These are phyloP conservation scores for Drosophila trichaetosa DNA, from an alignment of 2,888 invertebrate genomes.

Conservation along the genomic window DNA sequence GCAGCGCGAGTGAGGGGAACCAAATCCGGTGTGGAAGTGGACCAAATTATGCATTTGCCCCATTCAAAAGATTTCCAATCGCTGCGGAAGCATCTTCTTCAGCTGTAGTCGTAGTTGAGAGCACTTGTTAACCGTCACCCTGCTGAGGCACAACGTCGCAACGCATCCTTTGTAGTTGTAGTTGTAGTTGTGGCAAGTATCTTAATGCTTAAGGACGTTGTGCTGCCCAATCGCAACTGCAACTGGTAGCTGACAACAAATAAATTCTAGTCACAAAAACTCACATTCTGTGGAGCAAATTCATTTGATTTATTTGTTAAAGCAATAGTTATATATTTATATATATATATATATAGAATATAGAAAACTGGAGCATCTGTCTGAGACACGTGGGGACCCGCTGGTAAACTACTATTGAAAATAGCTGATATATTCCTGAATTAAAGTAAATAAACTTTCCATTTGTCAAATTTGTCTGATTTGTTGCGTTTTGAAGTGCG, in stretches of 20 bases:
- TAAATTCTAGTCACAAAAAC: slow-evolving; percentile 54
- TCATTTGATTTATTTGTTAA: slow-evolving; percentile 33
- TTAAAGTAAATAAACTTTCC: not conserved
- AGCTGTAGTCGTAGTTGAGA: slow-evolving; percentile 32
- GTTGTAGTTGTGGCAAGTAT: slow-evolving; percentile 20
- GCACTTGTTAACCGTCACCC: slow-evolving; percentile 66
- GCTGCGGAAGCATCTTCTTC: not conserved
- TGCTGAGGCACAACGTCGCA: slow-evolving; percentile 55
- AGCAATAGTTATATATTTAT: slow-evolving; percentile 14
- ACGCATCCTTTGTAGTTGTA: slow-evolving; percentile 41
- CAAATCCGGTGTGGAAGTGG: not conserved
- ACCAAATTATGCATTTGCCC: slow-evolving; percentile 63
- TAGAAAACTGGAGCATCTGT: not conserved
- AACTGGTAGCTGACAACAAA: slow-evolving; percentile 38
- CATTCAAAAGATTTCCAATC: not conserved
- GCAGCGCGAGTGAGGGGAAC: slow-evolving; percentile 66
- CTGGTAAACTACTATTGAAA: not conserved
- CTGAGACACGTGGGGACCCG: not conserved
- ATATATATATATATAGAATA: not conserved
- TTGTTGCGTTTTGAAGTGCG: slow-evolving; percentile 49
- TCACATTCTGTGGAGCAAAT: not conserved
- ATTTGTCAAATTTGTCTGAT: slow-evolving; percentile 17
- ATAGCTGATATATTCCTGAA: not conserved
- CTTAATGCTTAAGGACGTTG: slow-evolving; percentile 61
- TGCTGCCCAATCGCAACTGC: slow-evolving; percentile 54